These are phyloP conservation scores for Phorcus lineatus DNA, from an alignment of 2,888 invertebrate genomes.

Conservation along the genomic window DNA sequence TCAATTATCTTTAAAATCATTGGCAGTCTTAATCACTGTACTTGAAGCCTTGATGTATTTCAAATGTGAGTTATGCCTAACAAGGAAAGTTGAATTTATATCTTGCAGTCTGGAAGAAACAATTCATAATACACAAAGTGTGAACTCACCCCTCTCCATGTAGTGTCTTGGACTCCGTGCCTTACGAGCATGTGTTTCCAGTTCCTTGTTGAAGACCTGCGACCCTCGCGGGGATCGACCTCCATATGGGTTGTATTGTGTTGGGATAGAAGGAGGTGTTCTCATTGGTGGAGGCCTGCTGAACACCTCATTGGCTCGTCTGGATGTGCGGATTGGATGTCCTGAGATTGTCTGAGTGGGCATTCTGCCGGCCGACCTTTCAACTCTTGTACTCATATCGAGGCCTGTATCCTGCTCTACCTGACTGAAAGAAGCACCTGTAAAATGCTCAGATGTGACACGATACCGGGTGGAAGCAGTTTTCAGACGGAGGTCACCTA, in stretches of 20 bases:
- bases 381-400: slow-evolving; percentile 47
- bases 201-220: slow-evolving; percentile 55
- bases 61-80: too few relatives aligned
- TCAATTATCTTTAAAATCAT: too few relatives aligned
- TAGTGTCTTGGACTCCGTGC: slow-evolving; percentile 63
- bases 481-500: not conserved
- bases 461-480: not conserved
- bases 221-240: slow-evolving; percentile 48
- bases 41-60: too few relatives aligned
- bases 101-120: too few relatives aligned
- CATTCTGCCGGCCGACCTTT: slow-evolving; percentile 65
- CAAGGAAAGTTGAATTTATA: too few relatives aligned
- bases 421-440: not conserved
- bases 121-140: too few relatives aligned
- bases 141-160: slow-evolving; percentile 64
- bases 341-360: slow-evolving; percentile 51
- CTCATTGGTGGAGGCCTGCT: slow-evolving; percentile 57
- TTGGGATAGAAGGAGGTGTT: slow-evolving; percentile 71
- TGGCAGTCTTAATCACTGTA: too few relatives aligned
- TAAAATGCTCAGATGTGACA: not conserved
- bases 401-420: not conserved
- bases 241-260: slow-evolving; percentile 47
- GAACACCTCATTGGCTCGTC: slow-evolving; percentile 54
- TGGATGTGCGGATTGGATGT: slow-evolving; percentile 57
- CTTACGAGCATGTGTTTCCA: slow-evolving; percentile 68